phyloP scores from a whole-genome alignment of 2,888 invertebrate genomes.

The Pyrgus malvae region DNA sequence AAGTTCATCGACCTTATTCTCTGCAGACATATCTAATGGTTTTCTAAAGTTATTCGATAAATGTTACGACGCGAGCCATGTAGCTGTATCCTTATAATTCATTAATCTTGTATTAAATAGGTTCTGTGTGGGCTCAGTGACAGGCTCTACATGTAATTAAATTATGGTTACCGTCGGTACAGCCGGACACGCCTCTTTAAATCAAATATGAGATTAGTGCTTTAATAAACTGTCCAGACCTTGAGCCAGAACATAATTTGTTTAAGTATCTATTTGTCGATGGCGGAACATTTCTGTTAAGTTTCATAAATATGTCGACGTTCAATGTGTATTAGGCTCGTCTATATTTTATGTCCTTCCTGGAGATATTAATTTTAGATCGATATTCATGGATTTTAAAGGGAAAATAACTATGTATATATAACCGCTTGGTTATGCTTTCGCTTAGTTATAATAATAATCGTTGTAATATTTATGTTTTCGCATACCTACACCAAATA shows the following conservation, averaged over 20 bases:
- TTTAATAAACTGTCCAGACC: conserved; percentile 18
- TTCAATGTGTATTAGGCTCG: too few relatives aligned
- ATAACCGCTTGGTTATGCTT: too few relatives aligned
- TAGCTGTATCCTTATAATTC: conserved; percentile 52
- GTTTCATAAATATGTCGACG: too few relatives aligned
- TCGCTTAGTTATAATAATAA: too few relatives aligned
- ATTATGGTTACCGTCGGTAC: conserved; percentile 63
- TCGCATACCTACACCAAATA: too few relatives aligned
- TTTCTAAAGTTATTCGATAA: conserved; percentile 21
- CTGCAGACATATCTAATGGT: conserved; percentile 20
- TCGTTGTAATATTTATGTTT: too few relatives aligned
- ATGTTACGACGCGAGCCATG: conserved; percentile 31
- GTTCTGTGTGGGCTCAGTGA: conserved; percentile 71
- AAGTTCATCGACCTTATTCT: conserved; percentile 8
- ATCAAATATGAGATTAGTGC: conserved; percentile 50
- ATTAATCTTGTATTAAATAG: conserved; percentile 73
- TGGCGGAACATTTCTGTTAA: neutral
- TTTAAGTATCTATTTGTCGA: conserved; percentile 3
- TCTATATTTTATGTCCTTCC: too few relatives aligned
- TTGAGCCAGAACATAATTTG: conserved; percentile 17
- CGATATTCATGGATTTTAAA: too few relatives aligned
- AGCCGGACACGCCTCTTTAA: conserved; percentile 60
- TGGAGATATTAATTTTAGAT: too few relatives aligned
- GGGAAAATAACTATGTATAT: too few relatives aligned
- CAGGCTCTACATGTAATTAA: conserved; percentile 71